phyloP scores from a whole-genome alignment of 2,888 invertebrate genomes.

The Drosophila ezoana region DNA sequence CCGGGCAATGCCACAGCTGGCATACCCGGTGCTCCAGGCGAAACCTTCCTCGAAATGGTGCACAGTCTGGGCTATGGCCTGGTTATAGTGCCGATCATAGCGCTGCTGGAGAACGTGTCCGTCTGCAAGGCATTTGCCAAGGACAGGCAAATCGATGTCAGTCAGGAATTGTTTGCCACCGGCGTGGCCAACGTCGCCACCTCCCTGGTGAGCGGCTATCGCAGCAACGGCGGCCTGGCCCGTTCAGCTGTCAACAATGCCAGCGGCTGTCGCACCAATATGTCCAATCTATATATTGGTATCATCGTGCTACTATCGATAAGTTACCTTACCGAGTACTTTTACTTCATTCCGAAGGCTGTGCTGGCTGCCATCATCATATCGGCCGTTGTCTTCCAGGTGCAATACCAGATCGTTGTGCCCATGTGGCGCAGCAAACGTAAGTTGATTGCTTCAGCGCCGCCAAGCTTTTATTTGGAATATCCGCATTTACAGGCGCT shows the following conservation, averaged over 20 bases:
- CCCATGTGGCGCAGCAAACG: slow-evolving; percentile 96
- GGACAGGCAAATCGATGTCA: slow-evolving; percentile 93
- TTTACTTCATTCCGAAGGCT: slow-evolving; percentile 93
- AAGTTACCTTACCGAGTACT: slow-evolving; percentile 93
- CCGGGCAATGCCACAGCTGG: slow-evolving; percentile 72
- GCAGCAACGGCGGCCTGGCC: slow-evolving; percentile 93
- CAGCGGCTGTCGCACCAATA: slow-evolving; percentile 93
- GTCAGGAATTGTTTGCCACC: slow-evolving; percentile 95
- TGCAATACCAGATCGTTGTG: slow-evolving; percentile 92
- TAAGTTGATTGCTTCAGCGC: slow-evolving; percentile 85
- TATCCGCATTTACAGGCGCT: slow-evolving; percentile 87
- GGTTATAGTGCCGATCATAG: slow-evolving; percentile 93
- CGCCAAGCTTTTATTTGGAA: background rate
- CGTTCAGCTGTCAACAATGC: slow-evolving; percentile 94
- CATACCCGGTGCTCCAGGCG: slow-evolving; percentile 59
- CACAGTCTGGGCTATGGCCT: slow-evolving; percentile 93
- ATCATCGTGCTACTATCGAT: slow-evolving; percentile 92
- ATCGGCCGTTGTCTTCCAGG: slow-evolving; percentile 95
- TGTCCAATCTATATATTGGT: slow-evolving; percentile 93
- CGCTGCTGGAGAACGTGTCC: slow-evolving; percentile 94
- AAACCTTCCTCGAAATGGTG: slow-evolving; percentile 89
- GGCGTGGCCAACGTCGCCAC: slow-evolving; percentile 91
- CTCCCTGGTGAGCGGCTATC: slow-evolving; percentile 92
- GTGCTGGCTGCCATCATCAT: slow-evolving; percentile 95
- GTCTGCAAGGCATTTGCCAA: slow-evolving; percentile 87